Base-by-base conservation (phyloP, 2,888 invertebrate species). In the Hemistola chrysoprasaria region DNA sequence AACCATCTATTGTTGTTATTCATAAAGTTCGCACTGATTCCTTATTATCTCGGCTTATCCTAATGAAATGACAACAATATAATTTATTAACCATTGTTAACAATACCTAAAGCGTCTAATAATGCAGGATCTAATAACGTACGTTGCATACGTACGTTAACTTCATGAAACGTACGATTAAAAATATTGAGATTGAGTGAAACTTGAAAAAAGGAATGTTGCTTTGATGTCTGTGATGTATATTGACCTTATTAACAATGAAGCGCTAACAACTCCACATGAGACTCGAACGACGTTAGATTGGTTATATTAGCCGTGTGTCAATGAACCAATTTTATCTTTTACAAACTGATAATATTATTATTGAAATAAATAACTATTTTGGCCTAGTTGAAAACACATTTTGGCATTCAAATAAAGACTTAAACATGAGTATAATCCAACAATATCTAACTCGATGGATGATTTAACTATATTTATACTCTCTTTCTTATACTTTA, bases 361-460 rank as follows among this genome's bases (percentile, higher is more conserved):
- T 47, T 42, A 51, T 58, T 53, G 53, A 65, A 70, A 67, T 66
- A 68, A 75, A 75, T 73, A 71, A 61, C 45, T 56, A 70, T 74
- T 77, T 78, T 78, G 78, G 75, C 77, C 73, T 71, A 63, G 59
- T 67, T 65, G 56, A 63, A 67, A 73, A 71, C 65, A 67, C 65
- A 69, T 72, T 78, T 79, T 79, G 78, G 78, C 75, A 76, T 77
- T 67, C 59, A 72, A 76, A 71, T 66, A 75, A 73, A 70, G 65
- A 77, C 59, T 69, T 75, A 75, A 63, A 56, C 69, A 68, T 74
- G 76, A 77, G 75, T 79, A 76, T 72, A 72, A 72, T 75, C 65
- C 71, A 78, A 74, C 72, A 71, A 72, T 68, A 70, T 63, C 65
- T 70, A 68, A 65, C 51, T 68, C 67, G 66, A 75, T 71, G 63